These are phyloP conservation scores for Ophioderma brevispina DNA, from an alignment of 35 echinoderm and acorn worm species.

Conservation along the genomic window DNA sequence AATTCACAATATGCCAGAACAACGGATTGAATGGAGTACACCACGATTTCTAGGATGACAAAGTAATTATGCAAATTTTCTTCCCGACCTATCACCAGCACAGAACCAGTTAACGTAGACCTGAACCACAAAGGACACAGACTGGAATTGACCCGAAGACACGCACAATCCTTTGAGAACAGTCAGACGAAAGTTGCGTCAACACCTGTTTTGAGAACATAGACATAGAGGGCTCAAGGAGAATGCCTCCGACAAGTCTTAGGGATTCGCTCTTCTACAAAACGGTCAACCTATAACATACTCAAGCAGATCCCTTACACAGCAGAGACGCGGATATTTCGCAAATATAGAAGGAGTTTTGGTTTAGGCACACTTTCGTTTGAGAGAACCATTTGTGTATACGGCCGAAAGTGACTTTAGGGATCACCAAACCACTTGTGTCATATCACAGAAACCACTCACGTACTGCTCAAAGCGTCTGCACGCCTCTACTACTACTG, in stretches of 20 bases:
- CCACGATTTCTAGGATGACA: constrained; percentile 13
- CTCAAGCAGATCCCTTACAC: constrained; percentile 34
- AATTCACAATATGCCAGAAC: constrained; percentile 41
- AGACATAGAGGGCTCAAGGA: constrained; percentile 6
- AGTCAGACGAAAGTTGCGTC: neutral
- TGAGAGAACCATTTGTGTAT: constrained; percentile 57
- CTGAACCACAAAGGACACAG: constrained; percentile 22
- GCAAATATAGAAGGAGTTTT: constrained; percentile 68
- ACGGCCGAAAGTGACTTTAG: constrained; percentile 47
- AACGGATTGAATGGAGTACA: neutral
- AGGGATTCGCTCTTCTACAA: constrained; percentile 32
- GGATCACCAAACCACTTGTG: constrained; percentile 49
- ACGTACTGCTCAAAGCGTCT: constrained; percentile 20
- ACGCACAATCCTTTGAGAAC: constrained; percentile 2
- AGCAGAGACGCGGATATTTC: constrained; percentile 46
- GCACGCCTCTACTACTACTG: neutral
- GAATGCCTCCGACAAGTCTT: constrained; percentile 22
- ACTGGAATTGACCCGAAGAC: neutral
- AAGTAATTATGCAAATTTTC: constrained; percentile 35
- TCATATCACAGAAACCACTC: constrained; percentile 34
- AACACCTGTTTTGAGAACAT: neutral
- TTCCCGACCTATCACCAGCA: neutral
- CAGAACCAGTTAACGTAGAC: constrained; percentile 29
- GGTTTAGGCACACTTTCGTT: constrained; percentile 55
- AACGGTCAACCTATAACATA: constrained; percentile 45